These are phyloP conservation scores for Archocentrus centrarchus DNA, from an alignment of 2,113 vertebrate genomes.

Conservation along the genomic window DNA sequence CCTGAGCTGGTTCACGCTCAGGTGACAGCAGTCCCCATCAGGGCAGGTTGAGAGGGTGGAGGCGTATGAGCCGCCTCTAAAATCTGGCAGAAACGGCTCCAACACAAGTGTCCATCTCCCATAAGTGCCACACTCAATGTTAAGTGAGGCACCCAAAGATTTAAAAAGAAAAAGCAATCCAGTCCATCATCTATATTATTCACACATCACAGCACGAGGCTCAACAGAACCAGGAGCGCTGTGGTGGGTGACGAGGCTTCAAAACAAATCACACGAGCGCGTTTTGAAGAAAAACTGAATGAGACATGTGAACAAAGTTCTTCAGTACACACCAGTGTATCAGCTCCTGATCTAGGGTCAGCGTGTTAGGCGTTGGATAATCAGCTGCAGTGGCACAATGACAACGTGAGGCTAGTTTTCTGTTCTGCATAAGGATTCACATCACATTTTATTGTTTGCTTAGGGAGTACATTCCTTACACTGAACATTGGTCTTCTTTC, in stretches of 20 bases:
- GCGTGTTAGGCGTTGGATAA: not conserved
- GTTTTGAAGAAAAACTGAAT: not conserved
- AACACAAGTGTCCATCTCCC: not conserved
- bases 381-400: not conserved
- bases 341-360: not conserved
- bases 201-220: not conserved
- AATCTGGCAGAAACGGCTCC: not conserved
- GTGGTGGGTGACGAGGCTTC: not conserved
- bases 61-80: not conserved
- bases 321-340: not conserved
- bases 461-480: conserved; percentile 52
- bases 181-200: not conserved
- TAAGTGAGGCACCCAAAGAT: not conserved
- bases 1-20: not conserved
- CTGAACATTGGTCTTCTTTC: conserved; percentile 7
- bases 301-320: not conserved
- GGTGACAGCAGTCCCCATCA: not conserved
- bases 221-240: not conserved
- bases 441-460: conserved; percentile 35
- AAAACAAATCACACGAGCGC: not conserved
- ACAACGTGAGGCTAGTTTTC: not conserved
- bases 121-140: not conserved
- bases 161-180: not conserved
- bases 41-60: not conserved
- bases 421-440: not conserved